Percentiles rank a stretch among this genome's conserved stretches.
These are phyloP conservation scores for Tyria jacobaeae DNA, from an alignment of 2,888 invertebrate species.

Conservation along the genomic window DNA sequence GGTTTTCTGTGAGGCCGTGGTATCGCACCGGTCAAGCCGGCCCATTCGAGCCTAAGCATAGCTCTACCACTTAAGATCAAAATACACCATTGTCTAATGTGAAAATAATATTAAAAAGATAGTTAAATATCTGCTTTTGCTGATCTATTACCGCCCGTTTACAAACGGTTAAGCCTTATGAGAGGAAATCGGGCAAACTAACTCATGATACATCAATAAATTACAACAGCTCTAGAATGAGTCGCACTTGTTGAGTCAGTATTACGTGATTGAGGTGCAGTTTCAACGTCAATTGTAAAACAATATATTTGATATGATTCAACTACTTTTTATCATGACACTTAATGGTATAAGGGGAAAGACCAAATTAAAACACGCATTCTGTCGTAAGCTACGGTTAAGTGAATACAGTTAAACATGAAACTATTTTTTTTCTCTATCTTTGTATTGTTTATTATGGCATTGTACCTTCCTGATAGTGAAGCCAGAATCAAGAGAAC, in stretches of 20 bases:
- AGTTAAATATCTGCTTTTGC: too few relatives aligned
- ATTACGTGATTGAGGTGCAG: not conserved
- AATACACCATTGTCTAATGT: too few relatives aligned
- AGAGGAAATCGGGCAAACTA: too few relatives aligned
- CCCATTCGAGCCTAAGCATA: too few relatives aligned
- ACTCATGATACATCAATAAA: not conserved
- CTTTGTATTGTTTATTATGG: not conserved
- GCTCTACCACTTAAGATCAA: too few relatives aligned
- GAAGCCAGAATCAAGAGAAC: not conserved
- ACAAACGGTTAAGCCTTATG: too few relatives aligned
- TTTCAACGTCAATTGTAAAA: not conserved
- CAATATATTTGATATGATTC: too few relatives aligned
- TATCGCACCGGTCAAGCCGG: too few relatives aligned
- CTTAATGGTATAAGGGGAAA: not conserved
- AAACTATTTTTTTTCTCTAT: constrained; percentile 1
- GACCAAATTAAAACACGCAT: not conserved
- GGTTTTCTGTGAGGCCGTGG: too few relatives aligned
- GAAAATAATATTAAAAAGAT: too few relatives aligned
- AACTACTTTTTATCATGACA: not conserved
- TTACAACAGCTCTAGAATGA: not conserved
- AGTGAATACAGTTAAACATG: not conserved
- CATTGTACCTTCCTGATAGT: not conserved
- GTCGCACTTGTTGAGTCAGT: not conserved
- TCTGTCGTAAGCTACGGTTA: not conserved
- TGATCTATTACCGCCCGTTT: too few relatives aligned